These are phyloP conservation scores for Tenthredo amoena DNA, from an alignment of 2,888 invertebrate genomes.

Conservation along the genomic window DNA sequence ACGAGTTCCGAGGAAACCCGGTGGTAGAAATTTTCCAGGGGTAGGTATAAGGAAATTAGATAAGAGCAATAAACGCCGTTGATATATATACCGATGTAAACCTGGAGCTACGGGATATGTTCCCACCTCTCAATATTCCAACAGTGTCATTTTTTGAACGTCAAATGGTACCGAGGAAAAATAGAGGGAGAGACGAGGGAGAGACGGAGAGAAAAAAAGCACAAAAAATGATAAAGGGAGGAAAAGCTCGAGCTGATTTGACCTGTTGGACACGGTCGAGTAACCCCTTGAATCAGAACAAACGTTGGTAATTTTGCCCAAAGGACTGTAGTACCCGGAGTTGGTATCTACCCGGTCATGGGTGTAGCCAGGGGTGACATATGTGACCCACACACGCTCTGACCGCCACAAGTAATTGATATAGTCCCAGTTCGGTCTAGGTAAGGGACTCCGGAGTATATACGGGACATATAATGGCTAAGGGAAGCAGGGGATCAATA, in stretches of 20 bases:
- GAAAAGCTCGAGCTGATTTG: not conserved
- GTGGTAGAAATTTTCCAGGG: not conserved
- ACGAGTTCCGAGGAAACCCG: not conserved
- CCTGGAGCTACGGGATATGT: not conserved
- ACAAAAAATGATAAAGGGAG: not conserved
- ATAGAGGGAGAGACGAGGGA: not conserved
- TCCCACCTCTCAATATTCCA: too few species aligned
- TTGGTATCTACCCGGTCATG: not conserved
- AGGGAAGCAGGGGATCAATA: constrained; percentile 64
- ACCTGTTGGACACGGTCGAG: constrained; percentile 23
- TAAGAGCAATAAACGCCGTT: constrained; percentile 27
- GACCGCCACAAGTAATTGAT: constrained; percentile 71
- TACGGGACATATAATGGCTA: constrained; percentile 24
- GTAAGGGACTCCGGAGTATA: constrained; percentile 17
- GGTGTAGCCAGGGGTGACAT: constrained; percentile 60
- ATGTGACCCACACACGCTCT: constrained; percentile 58
- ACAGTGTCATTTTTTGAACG: too few species aligned
- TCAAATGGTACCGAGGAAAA: not conserved
- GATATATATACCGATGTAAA: constrained; percentile 22
- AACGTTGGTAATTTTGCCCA: constrained; percentile 16
- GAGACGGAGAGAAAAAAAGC: not conserved
- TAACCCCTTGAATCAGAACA: constrained; percentile 26
- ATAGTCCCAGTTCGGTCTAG: constrained; percentile 67
- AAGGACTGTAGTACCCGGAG: not conserved
- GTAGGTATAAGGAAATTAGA: constrained; percentile 14